Evolutionary conservation across 2,888 invertebrate genomes (phyloP), one percentile per base, ranked within the genome.

Genomic region (Sminthurides aquaticus): DNA sequence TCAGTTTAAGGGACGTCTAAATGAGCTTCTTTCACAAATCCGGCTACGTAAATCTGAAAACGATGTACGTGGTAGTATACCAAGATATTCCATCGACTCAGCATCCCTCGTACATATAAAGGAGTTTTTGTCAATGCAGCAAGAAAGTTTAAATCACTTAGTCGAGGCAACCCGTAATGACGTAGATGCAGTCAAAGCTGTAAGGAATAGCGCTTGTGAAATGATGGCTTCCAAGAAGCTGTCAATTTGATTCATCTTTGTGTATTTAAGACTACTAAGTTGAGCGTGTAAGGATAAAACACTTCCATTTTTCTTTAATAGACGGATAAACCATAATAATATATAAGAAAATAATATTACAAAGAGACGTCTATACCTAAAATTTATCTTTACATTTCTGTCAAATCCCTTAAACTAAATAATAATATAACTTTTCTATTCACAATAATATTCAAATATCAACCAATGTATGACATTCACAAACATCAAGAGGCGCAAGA

Each of bases 1-100:
- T 49, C 90, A 96, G 74, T 92, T 91, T 77, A 94, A 93, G 80
- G 91, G 94, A 66, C 88, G 93, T 62, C 82, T 96, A 64, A 92
- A 91, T 78, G 95, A 96, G 81, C 80, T 96, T 75, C 82, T 94
- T 71, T 91, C 94, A 20, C 91, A 92, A 72, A 87, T 94, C 75
- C 84, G 89, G 65, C 84, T 91, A 78, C 87, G 88, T 20, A 70
- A 85, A 22, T 80, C 80, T 69, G 76, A 76, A 57, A 80, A 82
- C 58, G 81, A 83, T 18, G 80, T 80, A 49, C 78, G 81, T 65
- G 80, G 82, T 62, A 85, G 85, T 54, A 87, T 89, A 0, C 22
- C 57, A 75, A 83, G 86, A 65, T 95, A 94, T 76, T 86, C 87
- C 65, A 85, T 95, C 78, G 91, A 93, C 76, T 79, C 81, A 2